Evolutionary conservation across 2,797 vertebrate genomes (phyloP).

Genomic region (Diplodus sargus): DNA sequence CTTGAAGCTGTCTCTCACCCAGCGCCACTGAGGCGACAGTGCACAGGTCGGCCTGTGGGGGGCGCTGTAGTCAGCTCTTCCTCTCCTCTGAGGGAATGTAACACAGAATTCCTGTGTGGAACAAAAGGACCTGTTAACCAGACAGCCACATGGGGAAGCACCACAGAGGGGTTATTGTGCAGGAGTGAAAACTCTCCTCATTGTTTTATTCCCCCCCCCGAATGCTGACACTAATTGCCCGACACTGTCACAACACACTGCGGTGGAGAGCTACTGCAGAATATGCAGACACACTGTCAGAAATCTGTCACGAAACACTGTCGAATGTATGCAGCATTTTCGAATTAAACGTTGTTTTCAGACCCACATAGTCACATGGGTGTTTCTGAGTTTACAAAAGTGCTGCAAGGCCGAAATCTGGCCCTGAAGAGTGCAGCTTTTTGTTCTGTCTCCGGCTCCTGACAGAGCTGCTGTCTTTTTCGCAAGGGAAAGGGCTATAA

Average conservation of each 20-base stretch:
- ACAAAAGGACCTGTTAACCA: constrained; percentile 78
- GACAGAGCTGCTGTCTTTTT: constrained; percentile 26
- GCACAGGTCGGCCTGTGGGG: constrained; percentile 41
- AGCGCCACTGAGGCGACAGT: constrained; percentile 1
- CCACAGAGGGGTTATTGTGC: constrained; percentile 76
- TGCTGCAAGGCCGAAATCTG: not conserved
- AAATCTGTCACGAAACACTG: not conserved
- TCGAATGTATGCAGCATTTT: not conserved
- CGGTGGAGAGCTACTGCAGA: constrained; percentile 12
- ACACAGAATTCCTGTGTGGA: constrained; percentile 54
- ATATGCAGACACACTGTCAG: not conserved
- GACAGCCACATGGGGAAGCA: constrained; percentile 71
- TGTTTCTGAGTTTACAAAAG: not conserved
- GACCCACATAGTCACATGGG: not conserved
- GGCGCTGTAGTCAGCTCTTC: constrained; percentile 62
- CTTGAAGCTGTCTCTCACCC: not conserved
- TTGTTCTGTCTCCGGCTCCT: not conserved
- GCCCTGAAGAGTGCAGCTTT: not conserved
- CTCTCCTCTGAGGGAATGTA: constrained; percentile 26
- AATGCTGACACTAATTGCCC: constrained; percentile 52
- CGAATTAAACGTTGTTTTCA: not conserved
- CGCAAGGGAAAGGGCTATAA: constrained; percentile 65
- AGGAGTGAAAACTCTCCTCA: constrained; percentile 63
- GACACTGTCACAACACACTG: constrained; percentile 18
- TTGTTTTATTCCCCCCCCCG: constrained; percentile 7